Base-by-base conservation (phyloP, 2,113 vertebrate genomes). In the Percopsis transmontana region DNA sequence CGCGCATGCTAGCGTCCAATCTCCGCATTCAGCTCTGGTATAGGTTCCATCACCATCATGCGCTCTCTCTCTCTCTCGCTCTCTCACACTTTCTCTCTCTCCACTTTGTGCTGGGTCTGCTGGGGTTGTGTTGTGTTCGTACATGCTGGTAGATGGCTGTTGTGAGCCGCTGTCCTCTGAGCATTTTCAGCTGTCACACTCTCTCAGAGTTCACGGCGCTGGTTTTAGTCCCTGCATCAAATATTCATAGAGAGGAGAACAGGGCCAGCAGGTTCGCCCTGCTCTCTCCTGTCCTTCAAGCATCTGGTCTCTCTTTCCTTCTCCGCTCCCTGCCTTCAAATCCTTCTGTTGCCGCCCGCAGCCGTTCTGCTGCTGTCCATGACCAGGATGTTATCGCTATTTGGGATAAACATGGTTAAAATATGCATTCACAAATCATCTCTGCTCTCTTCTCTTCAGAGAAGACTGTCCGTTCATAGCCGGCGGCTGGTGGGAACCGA, bases 191-290 rank as follows among this genome's bases (percentile, higher is more conserved):
- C 94, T 95, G 94, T 95, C 94, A 94, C 87, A 92, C 91, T 88
- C 85, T 87, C 89, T 94, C 93, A 94, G 89, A 91, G 91, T 92
- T 93, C 91, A 91, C 83, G 3, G 90, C 83, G 91, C 91, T 91
- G 92, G 93, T 95, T 96, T 96, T 92, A 94, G 95, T 92, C 90
- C 83, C 84, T 80, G 84, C 90, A 91, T 97, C 90, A 97, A 97
- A 97, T 95, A 97, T 97, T 96, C 92, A 97, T 96, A 83, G 93
- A 55, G 62, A 33, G 27, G 60, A 58, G n/a, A 40, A 53, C 41
- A 90, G 82, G 89, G 72, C 2, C 83, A 79, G 76, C 80, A 88
- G 87, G 84, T 88, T 91, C 85, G 82, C 91, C 92, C 78, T 23
- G 73, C 12, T 47, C 74, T 62, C 18, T 55, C 58, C 60, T 62